Conservation (phyloP, 30 jellyfish, hydroid and myxozoan species). For the Hydractinia echinata region DNA sequence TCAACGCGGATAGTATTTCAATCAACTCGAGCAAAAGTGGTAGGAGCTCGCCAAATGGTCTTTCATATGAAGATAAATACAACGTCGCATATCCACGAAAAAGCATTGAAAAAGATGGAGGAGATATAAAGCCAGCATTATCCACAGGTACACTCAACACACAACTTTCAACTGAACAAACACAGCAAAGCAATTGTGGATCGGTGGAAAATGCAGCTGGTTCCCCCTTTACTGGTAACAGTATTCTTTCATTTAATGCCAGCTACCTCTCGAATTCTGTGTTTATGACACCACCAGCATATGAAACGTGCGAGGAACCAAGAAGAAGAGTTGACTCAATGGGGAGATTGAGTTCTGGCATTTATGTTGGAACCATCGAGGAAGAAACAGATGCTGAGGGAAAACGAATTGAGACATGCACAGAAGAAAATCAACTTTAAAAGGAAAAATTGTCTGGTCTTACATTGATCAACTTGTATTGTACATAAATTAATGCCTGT, state of each 20-base stretch:
- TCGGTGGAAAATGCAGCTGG: neutral
- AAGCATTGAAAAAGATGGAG: neutral
- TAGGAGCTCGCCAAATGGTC: neutral
- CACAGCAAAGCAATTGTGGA: neutral
- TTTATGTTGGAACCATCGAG: neutral
- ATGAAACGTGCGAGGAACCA: neutral
- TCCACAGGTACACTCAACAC: conserved; percentile 25
- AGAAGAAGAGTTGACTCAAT: neutral
- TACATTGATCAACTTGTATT: too few species aligned
- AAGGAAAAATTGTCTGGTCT: too few species aligned
- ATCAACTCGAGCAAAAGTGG: neutral
- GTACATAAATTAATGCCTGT: too few species aligned
- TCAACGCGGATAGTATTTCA: neutral
- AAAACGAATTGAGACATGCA: too few species aligned
- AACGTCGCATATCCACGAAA: neutral
- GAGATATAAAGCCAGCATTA: neutral
- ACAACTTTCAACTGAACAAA: conserved; percentile 17
- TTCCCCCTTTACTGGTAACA: neutral
- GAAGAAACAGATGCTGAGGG: neutral
- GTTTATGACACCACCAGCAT: neutral
- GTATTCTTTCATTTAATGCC: neutral
- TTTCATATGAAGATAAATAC: neutral
- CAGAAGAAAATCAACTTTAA: too few species aligned
- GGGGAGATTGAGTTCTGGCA: conserved; percentile 1
- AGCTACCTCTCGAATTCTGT: neutral